phyloP scores from a whole-genome alignment of 2,113 vertebrate species.

The Perca schrenkii region DNA sequence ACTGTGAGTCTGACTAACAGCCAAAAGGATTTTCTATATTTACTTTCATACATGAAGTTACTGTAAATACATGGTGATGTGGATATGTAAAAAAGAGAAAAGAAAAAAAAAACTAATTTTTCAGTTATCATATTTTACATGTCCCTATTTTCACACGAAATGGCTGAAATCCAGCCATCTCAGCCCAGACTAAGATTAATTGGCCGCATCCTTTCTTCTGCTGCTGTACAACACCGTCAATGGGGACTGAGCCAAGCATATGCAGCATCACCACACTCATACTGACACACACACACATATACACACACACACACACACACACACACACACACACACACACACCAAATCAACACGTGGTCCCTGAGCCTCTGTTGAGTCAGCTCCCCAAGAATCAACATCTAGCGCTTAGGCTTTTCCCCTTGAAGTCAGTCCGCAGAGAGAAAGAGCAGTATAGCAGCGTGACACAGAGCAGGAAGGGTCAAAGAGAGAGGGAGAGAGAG shows the following conservation, averaged over 20 bases:
- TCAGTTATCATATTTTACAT: slow-evolving; percentile 7
- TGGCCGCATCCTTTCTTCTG: slow-evolving; percentile 31
- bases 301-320: slow-evolving; percentile 11
- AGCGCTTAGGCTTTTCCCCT: slow-evolving; percentile 48
- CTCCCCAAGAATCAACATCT: slow-evolving; percentile 55
- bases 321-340: slow-evolving; percentile 19
- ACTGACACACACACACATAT: too few species aligned
- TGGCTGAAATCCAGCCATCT: slow-evolving; percentile 59
- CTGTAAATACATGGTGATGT: slow-evolving; percentile 23
- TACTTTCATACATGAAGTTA: slow-evolving; percentile 48
- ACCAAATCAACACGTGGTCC: slow-evolving; percentile 55
- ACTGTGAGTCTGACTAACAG: slow-evolving; percentile 39
- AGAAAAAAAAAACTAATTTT: background rate
- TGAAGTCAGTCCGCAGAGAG: slow-evolving; percentile 53
- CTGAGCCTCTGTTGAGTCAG: slow-evolving; percentile 60
- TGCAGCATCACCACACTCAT: slow-evolving; percentile 2
- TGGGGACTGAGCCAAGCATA: slow-evolving; percentile 45
- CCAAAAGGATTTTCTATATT: slow-evolving; percentile 17
- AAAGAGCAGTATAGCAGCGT: slow-evolving; percentile 34
- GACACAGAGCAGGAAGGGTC: slow-evolving; percentile 19
- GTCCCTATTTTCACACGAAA: slow-evolving; percentile 49
- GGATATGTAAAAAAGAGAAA: background rate
- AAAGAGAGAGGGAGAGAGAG: background rate
- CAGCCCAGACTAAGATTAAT: slow-evolving; percentile 59
- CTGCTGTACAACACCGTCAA: slow-evolving; percentile 42